phyloP scores from a whole-genome alignment of 2,888 invertebrate genomes.

The Dyspetes luteomarginatus region DNA sequence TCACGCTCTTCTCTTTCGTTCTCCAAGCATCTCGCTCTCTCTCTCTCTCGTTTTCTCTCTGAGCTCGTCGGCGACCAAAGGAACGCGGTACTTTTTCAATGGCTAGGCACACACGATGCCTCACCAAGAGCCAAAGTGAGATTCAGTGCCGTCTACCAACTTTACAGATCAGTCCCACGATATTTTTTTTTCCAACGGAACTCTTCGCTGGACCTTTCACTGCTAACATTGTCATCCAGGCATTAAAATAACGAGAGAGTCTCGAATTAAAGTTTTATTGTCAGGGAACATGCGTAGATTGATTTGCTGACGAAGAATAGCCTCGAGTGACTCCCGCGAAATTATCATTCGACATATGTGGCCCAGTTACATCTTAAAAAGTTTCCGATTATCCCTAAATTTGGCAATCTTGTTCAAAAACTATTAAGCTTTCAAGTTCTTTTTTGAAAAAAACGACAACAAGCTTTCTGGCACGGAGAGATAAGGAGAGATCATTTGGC shows the following conservation, averaged over 20 bases:
- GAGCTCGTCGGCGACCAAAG: background rate
- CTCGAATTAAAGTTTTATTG: no score
- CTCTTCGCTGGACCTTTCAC: background rate
- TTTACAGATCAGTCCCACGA: slow-evolving; percentile 12
- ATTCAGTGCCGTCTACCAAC: slow-evolving; percentile 39
- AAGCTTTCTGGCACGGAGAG: background rate
- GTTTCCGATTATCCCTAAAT: no score
- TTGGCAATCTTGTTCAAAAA: no score
- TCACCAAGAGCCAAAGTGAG: background rate
- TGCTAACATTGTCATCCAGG: background rate
- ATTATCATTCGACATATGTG: no score
- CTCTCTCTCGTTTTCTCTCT: slow-evolving; percentile 9
- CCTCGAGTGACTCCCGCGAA: no score
- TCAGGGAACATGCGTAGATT: no score
- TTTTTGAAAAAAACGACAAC: no score
- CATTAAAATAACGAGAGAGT: no score
- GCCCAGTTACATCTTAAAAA: no score
- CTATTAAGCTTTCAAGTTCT: no score
- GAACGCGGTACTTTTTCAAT: background rate
- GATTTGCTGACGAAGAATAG: no score
- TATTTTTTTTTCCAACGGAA: background rate
- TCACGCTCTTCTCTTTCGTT: slow-evolving; percentile 19
- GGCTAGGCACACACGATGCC: slow-evolving; percentile 1
- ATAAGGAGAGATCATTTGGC: background rate
- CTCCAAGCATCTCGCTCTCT: slow-evolving; percentile 4